A percentile compares a stretch with the other conserved stretches of the same genome.
Conservation (phyloP, 2,113 vertebrate genomes). For the Elanus axillaris region DNA sequence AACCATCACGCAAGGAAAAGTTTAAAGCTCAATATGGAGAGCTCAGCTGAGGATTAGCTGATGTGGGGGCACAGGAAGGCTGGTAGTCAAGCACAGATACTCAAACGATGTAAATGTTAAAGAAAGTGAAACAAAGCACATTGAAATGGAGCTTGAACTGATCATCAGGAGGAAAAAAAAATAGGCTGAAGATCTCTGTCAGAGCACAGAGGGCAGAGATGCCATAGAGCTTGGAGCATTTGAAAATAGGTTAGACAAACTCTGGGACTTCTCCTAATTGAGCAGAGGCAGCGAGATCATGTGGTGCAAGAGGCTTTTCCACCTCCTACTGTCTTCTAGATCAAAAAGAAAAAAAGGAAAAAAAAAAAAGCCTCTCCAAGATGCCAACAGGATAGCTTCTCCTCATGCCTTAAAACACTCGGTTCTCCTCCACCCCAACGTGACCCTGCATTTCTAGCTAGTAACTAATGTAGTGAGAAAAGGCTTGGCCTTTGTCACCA, state of each 20-base stretch:
- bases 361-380: background rate
- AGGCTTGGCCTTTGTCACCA: background rate
- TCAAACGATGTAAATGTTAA: background rate
- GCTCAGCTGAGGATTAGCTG: background rate
- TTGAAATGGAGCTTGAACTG: background rate
- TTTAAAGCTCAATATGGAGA: background rate
- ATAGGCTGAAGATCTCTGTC: background rate
- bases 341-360: background rate
- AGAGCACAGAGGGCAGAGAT: background rate
- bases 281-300: background rate
- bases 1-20: background rate
- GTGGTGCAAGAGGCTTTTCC: background rate
- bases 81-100: background rate
- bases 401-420: background rate
- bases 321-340: background rate
- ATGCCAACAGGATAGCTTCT: background rate
- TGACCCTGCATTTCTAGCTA: fast-evolving
- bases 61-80: background rate
- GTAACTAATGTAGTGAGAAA: background rate
- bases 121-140: background rate
- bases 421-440: fast-evolving
- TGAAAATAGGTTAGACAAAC: background rate
- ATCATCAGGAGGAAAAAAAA: background rate
- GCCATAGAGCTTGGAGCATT: background rate
- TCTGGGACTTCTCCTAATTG: background rate